Base-by-base conservation (phyloP, 2,797 vertebrate species). In the Xenentodon cancila region DNA sequence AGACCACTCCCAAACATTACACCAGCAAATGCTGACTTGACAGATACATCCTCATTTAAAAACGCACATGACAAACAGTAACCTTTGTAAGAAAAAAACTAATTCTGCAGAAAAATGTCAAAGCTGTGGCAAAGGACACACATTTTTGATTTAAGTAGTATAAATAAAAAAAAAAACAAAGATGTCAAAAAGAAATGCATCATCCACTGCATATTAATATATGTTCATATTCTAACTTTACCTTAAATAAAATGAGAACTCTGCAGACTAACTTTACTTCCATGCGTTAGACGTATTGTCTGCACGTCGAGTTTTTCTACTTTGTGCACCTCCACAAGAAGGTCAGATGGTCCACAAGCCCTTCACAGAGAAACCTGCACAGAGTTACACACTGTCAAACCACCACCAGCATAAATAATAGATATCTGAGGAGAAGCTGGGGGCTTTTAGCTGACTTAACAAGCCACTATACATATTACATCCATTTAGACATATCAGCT, bases 401-500 rank as follows among this genome's bases (percentile, higher is more conserved):
- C 67, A 71, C 59, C 60, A n/a, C 59, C 9, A 22, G 37, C 55
- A 59, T 90, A 47, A 88, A 90, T 89, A 91, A 87, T 91, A 76
- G 67, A 90, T 84, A 27, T 55, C 44, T 11, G 17, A 77, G 67
- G 68, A 82, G 73, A 80, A 66, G 75, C 70, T 53, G 64, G 73
- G 68, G 79, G 85, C 85, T 88, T 84, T 87, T 86, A 90, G 85
- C 82, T 71, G 74, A 84, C 74, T 82, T 76, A 88, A 86, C 82
- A 84, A 87, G 66, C 75, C 74, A 72, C 79, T 85, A 79, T 77
- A 63, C 71, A 76, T 71, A 87, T 88, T 82, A 80, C 71, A 68
- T 22, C 54, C 82, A 74, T 74, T 85, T 76, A 84, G 73, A 86
- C 66, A 15, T 32, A 81, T 84, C 72, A 68, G 73, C 73, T 89